Percentiles rank a stretch among this genome's conserved stretches.
These are phyloP conservation scores for Danio choprae DNA, from an alignment of 2,797 vertebrate species.

Conservation along the genomic window DNA sequence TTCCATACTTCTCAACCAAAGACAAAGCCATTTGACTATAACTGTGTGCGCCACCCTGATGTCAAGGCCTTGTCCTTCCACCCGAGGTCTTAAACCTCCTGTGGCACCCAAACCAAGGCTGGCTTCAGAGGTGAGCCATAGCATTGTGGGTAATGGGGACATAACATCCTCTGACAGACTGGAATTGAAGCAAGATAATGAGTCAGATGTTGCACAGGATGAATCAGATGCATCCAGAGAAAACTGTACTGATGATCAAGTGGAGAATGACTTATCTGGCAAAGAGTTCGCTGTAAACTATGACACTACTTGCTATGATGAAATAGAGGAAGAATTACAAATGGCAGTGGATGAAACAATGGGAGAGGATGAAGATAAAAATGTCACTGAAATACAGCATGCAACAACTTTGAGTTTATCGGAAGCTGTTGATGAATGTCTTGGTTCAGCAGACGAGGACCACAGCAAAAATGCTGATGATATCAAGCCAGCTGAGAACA, in stretches of 20 bases:
- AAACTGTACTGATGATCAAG: constrained; percentile 27
- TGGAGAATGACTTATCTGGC: constrained; percentile 33
- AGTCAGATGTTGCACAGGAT: constrained; percentile 66
- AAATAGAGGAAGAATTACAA: constrained; percentile 43
- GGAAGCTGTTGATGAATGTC: constrained; percentile 64
- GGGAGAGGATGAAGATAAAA: constrained; percentile 60
- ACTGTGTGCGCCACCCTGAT: constrained; percentile 86
- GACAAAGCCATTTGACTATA: constrained; percentile 81
- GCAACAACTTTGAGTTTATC: constrained; percentile 68
- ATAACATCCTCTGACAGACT: constrained; percentile 73
- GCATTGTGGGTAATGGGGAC: constrained; percentile 84
- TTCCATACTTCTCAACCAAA: constrained; percentile 87
- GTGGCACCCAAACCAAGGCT: constrained; percentile 91
- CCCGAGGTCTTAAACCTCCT: constrained; percentile 88
- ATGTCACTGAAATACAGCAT: constrained; percentile 58
- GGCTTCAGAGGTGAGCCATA: constrained; percentile 73
- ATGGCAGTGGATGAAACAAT: constrained; percentile 53
- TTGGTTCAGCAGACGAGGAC: constrained; percentile 69
- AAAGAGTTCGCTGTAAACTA: constrained; percentile 64
- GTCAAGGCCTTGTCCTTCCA: constrained; percentile 79
- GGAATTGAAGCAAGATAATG: constrained; percentile 73
- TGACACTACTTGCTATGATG: constrained; percentile 50
- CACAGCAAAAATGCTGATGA: constrained; percentile 66
- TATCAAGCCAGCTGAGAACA: constrained; percentile 59
- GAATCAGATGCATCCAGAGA: constrained; percentile 50